Evolutionary conservation across 1,140 invertebrate species (phyloP).

Genomic region (Centruroides vittatus): DNA sequence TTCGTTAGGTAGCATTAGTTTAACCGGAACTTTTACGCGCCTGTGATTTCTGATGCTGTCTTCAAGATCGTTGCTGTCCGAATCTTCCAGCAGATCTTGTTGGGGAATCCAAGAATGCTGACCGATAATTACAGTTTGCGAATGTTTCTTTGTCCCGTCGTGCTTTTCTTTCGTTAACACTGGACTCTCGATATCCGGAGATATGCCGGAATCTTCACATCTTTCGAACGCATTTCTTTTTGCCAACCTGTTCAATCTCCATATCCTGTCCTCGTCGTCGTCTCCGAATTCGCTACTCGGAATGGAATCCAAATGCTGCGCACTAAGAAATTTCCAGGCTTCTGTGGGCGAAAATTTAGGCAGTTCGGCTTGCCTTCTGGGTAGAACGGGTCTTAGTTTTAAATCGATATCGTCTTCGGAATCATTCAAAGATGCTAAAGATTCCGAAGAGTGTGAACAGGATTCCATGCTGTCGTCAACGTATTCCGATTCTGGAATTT

Average conservation of each 20-base stretch:
- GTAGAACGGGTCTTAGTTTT: slow-evolving; percentile 54
- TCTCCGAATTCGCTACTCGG: slow-evolving; percentile 24
- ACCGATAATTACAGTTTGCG: neutral
- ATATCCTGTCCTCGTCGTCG: slow-evolving; percentile 37
- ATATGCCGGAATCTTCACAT: slow-evolving; percentile 63
- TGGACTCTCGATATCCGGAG: slow-evolving; percentile 46
- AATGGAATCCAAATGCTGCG: neutral
- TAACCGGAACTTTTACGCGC: neutral
- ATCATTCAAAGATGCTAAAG: neutral
- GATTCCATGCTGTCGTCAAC: neutral
- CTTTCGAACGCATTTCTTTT: slow-evolving; percentile 37
- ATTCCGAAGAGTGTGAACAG: neutral
- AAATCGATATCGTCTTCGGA: slow-evolving; percentile 30
- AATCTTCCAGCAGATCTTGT: slow-evolving; percentile 11
- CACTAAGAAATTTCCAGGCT: slow-evolving; percentile 45
- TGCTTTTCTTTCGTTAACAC: slow-evolving; percentile 8
- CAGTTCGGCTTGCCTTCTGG: slow-evolving; percentile 54
- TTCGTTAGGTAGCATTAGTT: slow-evolving; percentile 6
- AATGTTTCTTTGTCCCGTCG: neutral
- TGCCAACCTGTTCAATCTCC: slow-evolving; percentile 33
- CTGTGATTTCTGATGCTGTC: neutral
- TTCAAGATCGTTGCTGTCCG: slow-evolving; percentile 9
- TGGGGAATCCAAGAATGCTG: slow-evolving; percentile 5
- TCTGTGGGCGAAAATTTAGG: slow-evolving; percentile 62
- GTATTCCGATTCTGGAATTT: neutral